These are phyloP conservation scores for Melinaea marsaeus DNA, from an alignment of 2,888 invertebrate genomes.

Conservation along the genomic window DNA sequence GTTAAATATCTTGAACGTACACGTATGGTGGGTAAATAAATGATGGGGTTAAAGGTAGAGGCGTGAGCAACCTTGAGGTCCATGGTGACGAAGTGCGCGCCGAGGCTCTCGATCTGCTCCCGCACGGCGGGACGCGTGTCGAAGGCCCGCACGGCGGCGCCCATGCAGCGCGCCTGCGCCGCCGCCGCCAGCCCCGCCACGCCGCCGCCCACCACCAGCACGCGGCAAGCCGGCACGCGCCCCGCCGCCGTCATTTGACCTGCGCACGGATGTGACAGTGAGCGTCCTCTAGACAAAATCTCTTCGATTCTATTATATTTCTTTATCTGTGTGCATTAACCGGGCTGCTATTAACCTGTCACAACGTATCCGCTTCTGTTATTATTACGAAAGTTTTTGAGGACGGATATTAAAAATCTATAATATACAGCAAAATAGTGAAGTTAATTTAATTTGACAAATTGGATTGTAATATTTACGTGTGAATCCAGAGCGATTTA, in stretches of 20 bases:
- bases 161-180: conserved; percentile 92
- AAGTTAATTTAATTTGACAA: too few relatives aligned
- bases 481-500: too few relatives aligned
- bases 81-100: conserved; percentile 91
- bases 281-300: too few relatives aligned
- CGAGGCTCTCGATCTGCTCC: conserved; percentile 91
- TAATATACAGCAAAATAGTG: too few relatives aligned
- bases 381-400: too few relatives aligned
- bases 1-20: too few relatives aligned
- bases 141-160: conserved; percentile 92
- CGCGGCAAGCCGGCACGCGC: conserved; percentile 92
- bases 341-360: too few relatives aligned
- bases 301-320: too few relatives aligned
- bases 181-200: conserved; percentile 93
- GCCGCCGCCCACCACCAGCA: conserved; percentile 92
- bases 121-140: conserved; percentile 90
- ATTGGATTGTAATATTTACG: too few relatives aligned
- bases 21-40: not conserved
- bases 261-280: conserved; percentile 39
- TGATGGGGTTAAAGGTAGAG: not conserved
- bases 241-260: conserved; percentile 94
- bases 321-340: too few relatives aligned
- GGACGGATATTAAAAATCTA: too few relatives aligned
- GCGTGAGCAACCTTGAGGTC: conserved; percentile 78
- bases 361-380: too few relatives aligned